Percentiles rank a stretch among this genome's conserved stretches.
Conservation (phyloP, 2,797 vertebrate species). For the Eulemur coronatus region DNA sequence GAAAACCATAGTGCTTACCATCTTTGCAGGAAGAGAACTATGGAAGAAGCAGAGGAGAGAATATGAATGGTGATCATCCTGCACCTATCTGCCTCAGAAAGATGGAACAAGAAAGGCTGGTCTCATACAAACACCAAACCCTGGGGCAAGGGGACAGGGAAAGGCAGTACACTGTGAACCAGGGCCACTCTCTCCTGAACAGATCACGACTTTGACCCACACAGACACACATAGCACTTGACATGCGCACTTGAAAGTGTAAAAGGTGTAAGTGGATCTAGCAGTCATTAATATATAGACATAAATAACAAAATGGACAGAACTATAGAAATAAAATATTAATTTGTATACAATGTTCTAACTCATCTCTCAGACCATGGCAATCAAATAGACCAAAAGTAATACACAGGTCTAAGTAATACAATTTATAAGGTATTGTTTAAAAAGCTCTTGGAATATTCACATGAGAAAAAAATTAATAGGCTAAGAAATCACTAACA, state of each 20-base stretch:
- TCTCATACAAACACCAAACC: not conserved
- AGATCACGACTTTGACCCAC: not conserved
- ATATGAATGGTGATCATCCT: not conserved
- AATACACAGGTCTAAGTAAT: not conserved
- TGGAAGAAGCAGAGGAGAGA: not conserved
- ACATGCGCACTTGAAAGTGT: not conserved
- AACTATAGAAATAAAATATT: not conserved
- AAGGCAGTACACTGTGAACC: not conserved
- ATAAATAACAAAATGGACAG: not conserved
- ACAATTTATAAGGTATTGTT: not conserved
- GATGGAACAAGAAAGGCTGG: not conserved
- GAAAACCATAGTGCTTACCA: not conserved
- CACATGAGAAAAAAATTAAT: not conserved
- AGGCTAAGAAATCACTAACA: not conserved
- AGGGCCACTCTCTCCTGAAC: too few species aligned
- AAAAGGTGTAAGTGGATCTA: not conserved
- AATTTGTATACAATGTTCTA: not conserved
- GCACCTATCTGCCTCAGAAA: not conserved
- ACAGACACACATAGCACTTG: not conserved
- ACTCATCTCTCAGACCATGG: not conserved
- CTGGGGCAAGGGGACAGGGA: not conserved
- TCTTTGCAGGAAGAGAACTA: not conserved
- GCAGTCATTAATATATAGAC: not conserved
- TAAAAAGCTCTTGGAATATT: not conserved
- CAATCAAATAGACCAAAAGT: not conserved